Base-by-base conservation (phyloP, 2,113 vertebrate genomes). In the Alexandromys fortis region DNA sequence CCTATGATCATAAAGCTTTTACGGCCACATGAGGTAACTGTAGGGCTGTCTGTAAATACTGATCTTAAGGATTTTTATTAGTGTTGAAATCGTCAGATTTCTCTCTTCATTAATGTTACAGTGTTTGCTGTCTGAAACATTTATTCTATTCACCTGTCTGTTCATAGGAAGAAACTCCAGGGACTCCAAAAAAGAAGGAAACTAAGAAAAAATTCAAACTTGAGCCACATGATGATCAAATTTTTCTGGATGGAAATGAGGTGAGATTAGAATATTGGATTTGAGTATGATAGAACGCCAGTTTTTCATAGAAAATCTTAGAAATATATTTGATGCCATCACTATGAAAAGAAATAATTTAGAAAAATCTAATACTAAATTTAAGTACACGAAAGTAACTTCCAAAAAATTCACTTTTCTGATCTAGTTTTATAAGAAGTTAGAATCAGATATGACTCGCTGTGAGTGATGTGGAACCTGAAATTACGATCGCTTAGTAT, bases 121-220 rank as follows among this genome's bases (percentile, higher is more conserved):
- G n/a, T 7, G 91, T 88, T 93, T 96, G 89, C 96, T 97, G 88
- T 22, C 33, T 65, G 93, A 11, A 63, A 17, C 52, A 92, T 96
- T 94, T 76, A 19, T 93, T 75, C 45, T 86, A 3, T 72, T 86
- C 33, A 89, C 76, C 22, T 96, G 2, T 95, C 81, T 98, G 61
- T 97, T 79, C 42, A 94, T 95, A 99, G 99, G 99, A 99, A 89
- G 99, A 99, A 88, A 99, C 98, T 91, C 99, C 99, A 79, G 99
- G 99, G 94, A 99, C 99, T 70, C 99, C 99, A 26, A 99, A 99
- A 98, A 99, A 99, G 98, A 99, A 99, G 89, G 99, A 99, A 96
- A 99, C 98, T n/a, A 99, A 99, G 98, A 99, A 99, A 98, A 99
- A 99, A 98, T 99, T 99, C 98, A 99, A 99, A 98, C 99, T 99